Evolutionary conservation across 1,140 invertebrate genomes (phyloP), one percentile per base, ranked within the genome.

Genomic region (Trichogramma pretiosum): DNA sequence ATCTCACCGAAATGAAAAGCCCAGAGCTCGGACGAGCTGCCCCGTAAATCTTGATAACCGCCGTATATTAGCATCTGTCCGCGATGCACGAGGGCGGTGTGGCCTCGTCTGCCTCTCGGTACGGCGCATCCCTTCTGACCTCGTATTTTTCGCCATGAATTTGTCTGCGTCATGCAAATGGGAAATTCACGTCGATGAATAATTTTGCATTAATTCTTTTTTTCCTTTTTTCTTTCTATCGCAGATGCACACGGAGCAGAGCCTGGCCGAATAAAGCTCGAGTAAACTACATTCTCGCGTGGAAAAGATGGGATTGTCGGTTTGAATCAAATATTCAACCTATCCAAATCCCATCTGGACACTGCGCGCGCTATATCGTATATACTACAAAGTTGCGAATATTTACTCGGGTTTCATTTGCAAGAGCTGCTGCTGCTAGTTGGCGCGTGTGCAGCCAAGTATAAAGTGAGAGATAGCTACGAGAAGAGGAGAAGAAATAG

Each of bases 21-120:
- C 91, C 91, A 94, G 0, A 93, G 67, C 65, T 94, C 89, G 18
- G 82, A 78, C 11, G 80, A 85, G 21, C 89, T 91, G 11, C 90
- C 90, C 50, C 83, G 77, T 43, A 93, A 68, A 63, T 93, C 90
- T 61, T 88, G 81, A 69, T 92, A 93, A 11, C 91, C 91, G 2
- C 90, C 91, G 67, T 90, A 93, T 38, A 93, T 77, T 22, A 90
- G 75, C 82, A 93, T 87, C 38, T 80, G 78, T 46, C 83, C 82
- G 41, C 81, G 76, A 60, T 87, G 81, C 1, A 92, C 78, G 10
- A 91, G 74, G 2, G 89, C 87, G 0, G 85, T 81, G 63, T 94
- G 91, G 3, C 87, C 87, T 46, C 89, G 74, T 18, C 89, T 72
- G 1, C 87, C 86, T 54, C 79, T 78, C 14, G 89, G 91, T 28